phyloP scores from a whole-genome alignment of 2,113 vertebrate species.

The Empidonax alnorum region DNA sequence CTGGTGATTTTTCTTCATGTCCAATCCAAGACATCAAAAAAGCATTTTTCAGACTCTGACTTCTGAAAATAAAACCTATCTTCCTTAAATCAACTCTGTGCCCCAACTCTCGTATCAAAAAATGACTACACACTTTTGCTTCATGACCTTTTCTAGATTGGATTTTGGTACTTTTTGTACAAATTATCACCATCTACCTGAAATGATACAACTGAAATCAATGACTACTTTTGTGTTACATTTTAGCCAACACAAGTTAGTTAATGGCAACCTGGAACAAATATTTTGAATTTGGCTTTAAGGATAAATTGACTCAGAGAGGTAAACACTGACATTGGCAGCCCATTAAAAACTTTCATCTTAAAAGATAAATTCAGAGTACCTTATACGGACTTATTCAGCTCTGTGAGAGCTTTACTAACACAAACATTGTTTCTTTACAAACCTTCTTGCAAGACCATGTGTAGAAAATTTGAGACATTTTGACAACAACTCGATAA shows the following conservation, averaged over 20 bases:
- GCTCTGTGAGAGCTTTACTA: background rate
- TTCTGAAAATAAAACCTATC: background rate
- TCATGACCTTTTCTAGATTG: background rate
- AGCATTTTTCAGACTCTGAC: background rate
- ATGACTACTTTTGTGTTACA: background rate
- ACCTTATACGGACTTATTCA: background rate
- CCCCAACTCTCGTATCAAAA: background rate
- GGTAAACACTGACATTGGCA: background rate
- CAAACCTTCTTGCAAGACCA: background rate
- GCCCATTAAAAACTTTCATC: background rate
- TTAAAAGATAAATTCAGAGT: background rate
- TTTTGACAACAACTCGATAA: conserved; percentile 29
- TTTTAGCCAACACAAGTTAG: background rate
- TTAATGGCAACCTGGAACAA: background rate
- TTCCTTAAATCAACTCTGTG: background rate
- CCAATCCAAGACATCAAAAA: background rate
- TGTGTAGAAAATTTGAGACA: background rate
- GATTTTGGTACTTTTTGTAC: background rate
- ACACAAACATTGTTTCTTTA: background rate
- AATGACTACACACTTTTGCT: background rate
- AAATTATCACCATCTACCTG: background rate
- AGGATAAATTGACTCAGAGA: background rate
- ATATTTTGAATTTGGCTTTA: background rate
- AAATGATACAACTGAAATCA: background rate
- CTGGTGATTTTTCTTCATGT: background rate